Conservation (phyloP, 2,113 vertebrate species). For the Sclerurus mexicanus region DNA sequence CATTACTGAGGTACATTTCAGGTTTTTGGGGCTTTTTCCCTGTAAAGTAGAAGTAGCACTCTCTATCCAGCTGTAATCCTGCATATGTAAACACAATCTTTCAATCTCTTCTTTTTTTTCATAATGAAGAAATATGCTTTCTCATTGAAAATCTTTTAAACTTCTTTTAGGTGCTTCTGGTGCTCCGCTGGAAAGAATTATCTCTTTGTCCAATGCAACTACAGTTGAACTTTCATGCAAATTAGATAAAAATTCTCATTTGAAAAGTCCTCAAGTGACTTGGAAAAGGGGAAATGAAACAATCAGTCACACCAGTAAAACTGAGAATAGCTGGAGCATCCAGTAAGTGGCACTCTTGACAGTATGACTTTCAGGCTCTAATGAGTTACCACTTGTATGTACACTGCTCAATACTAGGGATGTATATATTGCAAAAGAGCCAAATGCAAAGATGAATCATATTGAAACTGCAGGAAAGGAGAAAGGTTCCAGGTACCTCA, state of each 20-base stretch:
- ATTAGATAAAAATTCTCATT: background rate
- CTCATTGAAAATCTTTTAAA: background rate
- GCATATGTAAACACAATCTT: background rate
- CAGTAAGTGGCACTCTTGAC: constrained; percentile 49
- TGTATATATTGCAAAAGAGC: background rate
- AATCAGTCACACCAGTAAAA: background rate
- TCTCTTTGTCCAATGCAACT: constrained; percentile 40
- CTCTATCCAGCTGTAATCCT: background rate
- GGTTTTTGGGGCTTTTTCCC: background rate
- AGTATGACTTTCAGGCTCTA: background rate
- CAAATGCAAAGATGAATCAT: background rate
- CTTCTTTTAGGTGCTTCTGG: background rate
- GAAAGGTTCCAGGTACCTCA: background rate
- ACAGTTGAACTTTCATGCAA: constrained; percentile 64
- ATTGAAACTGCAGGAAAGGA: background rate
- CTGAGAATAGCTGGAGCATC: constrained; percentile 24
- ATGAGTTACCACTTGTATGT: background rate
- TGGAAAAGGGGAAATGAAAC: constrained; percentile 64
- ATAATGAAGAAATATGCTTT: background rate
- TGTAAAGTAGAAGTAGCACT: background rate
- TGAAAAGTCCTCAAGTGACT: constrained; percentile 24
- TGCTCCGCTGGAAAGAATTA: background rate
- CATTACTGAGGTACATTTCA: background rate
- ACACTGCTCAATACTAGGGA: background rate
- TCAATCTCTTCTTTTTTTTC: background rate